Evolutionary conservation across 2,797 vertebrate genomes (phyloP), one percentile per base, ranked within the genome.

Genomic region (Epinephelus awoara): DNA sequence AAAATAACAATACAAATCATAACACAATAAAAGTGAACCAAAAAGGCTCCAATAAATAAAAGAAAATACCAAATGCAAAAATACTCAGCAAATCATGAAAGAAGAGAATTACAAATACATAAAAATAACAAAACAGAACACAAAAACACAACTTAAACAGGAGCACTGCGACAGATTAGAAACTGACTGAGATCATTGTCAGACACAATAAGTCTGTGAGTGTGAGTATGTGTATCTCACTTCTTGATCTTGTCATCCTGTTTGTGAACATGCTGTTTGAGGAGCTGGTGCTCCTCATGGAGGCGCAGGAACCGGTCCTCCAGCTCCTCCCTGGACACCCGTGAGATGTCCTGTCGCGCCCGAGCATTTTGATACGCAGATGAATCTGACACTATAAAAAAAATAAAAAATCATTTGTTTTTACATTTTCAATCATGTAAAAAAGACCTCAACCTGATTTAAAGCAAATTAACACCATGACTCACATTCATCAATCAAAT

Each of bases 171-270:
- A 29, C 27, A 29, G 27, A 29, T 29, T 29, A 29, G 27, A 29
- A 29, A 29, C 27, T 29, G 27, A 29, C 27, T 29, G 27, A 29
- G 27, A 5, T 29, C 27, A 29, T 1, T 6, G 5, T 29, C 27
- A 29, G n/a, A n/a, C n/a, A n/a, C n/a, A n/a, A n/a, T 40, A 40
- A 29, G 27, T 29, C 40, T 42, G 46, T 47, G 40, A 21, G 40
- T 38, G 17, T 49, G 52, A 25, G 21, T 56, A 34, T 51, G 27
- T 17, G n/a, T 6, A 0, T 69, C 83, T 77, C 62, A 99, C 97
- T 97, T 97, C 94, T 96, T 96, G 77, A 97, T 97, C 91, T 97
- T 97, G 82, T 99, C 97, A 63, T 99, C 96, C 90, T 98, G 97
- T 68, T 95, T 94, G 89, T 95, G 93, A 47, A 93, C 91, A 75